Evolutionary conservation across 2,797 vertebrate species (phyloP).

Genomic region (Mus minutoides): DNA sequence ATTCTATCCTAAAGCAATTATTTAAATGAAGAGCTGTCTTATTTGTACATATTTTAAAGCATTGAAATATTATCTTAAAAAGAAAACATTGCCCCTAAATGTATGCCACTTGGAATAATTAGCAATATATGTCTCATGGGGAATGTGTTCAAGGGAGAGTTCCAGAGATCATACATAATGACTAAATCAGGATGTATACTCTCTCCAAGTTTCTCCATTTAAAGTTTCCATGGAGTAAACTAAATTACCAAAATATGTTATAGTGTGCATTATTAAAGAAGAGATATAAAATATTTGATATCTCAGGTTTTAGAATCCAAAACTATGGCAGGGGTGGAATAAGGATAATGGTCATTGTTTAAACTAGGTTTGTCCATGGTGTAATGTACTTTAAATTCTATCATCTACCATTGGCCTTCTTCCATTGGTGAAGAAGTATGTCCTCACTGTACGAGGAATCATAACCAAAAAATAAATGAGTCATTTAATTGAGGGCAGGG

Average conservation of each 20-base stretch:
- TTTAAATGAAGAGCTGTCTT: not conserved
- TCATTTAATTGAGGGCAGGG: not conserved
- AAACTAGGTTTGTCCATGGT: not conserved
- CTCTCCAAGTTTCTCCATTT: not conserved
- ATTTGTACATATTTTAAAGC: not conserved
- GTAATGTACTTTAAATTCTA: not conserved
- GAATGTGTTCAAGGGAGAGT: not conserved
- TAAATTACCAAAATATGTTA: not conserved
- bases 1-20: not conserved
- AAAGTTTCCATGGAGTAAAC: not conserved
- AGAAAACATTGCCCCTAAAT: not conserved
- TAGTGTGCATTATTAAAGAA: not conserved
- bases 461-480: not conserved
- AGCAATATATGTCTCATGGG: not conserved
- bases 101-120: not conserved
- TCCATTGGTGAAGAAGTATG: not conserved
- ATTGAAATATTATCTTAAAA: not conserved
- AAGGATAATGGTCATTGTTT: not conserved
- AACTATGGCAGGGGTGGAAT: not conserved
- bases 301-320: not conserved
- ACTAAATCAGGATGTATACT: not conserved
- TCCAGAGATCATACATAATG: not conserved
- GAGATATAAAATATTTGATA: not conserved
- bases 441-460: not conserved
- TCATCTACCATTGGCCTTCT: not conserved